These are phyloP conservation scores for Prionchulus punctatus DNA, from an alignment of 2,888 invertebrate species.

Conservation along the genomic window DNA sequence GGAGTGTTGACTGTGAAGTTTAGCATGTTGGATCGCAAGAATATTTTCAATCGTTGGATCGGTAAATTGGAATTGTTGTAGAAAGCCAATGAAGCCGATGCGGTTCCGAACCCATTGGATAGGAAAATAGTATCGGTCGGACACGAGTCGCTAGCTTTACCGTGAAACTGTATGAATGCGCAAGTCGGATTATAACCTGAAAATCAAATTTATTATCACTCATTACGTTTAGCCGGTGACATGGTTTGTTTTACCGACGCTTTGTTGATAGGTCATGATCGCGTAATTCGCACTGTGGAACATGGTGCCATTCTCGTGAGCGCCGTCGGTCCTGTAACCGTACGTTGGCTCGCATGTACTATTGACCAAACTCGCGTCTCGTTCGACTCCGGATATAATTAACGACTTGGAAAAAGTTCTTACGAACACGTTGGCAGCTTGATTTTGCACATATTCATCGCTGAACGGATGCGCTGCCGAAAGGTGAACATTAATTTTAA, in stretches of 20 bases:
- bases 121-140: neutral
- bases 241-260: no score
- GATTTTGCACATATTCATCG: slow-evolving; percentile 3
- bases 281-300: slow-evolving; percentile 10
- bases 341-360: neutral
- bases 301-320: slow-evolving; percentile 7
- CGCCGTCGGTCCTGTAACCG: slow-evolving; percentile 7
- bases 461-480: slow-evolving; percentile 9
- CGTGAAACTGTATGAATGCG: slow-evolving; percentile 8
- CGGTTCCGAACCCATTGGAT: neutral
- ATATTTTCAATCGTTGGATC: neutral
- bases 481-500: neutral
- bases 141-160: neutral
- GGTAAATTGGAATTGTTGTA: neutral
- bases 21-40: neutral
- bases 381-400: neutral
- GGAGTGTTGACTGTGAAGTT: neutral
- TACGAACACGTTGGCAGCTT: slow-evolving; percentile 5
- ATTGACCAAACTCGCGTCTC: neutral
- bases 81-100: no score
- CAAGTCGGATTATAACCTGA: no score
- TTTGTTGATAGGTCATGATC: no score
- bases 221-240: no score
- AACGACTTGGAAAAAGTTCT: neutral
- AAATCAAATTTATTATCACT: no score